phyloP scores from a whole-genome alignment of 2,888 invertebrate genomes.

The Mythimna loreyi region DNA sequence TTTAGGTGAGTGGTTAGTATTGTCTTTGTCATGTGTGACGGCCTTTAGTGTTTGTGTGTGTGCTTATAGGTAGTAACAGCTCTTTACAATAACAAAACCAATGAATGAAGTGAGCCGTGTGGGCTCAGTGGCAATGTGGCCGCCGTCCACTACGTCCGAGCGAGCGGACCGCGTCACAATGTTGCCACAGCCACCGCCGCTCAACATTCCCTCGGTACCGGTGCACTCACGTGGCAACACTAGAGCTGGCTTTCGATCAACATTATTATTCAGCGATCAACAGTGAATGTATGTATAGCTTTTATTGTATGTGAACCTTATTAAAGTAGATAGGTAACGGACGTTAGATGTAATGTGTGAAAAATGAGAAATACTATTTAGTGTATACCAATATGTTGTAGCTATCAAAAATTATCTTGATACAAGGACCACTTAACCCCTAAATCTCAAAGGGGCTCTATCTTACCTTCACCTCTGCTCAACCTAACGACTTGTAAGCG shows the following conservation, averaged over 20 bases:
- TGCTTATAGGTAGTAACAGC: neutral
- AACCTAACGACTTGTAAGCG: neutral
- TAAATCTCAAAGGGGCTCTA: neutral
- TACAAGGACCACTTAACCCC: neutral
- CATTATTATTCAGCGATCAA: constrained; percentile 1
- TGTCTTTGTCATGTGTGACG: no score
- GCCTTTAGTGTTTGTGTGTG: no score
- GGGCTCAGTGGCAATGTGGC: neutral
- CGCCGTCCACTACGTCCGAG: neutral
- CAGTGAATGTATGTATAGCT: neutral
- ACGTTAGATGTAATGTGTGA: no score
- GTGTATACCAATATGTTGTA: neutral
- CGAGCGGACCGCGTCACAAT: constrained; percentile 14
- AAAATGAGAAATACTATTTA: no score
- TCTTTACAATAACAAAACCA: neutral
- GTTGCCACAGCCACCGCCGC: constrained; percentile 16
- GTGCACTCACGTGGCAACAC: constrained; percentile 6
- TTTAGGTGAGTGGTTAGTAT: no score
- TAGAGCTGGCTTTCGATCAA: neutral
- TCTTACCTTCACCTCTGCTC: neutral
- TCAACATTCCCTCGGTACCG: neutral
- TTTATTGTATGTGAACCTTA: no score
- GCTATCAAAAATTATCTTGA: neutral
- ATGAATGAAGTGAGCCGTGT: neutral
- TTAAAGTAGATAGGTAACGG: no score